A percentile compares a stretch with the other conserved stretches of the same genome.
These are phyloP conservation scores for Brachymystax lenok DNA, from an alignment of 2,797 vertebrate species.

Conservation along the genomic window DNA sequence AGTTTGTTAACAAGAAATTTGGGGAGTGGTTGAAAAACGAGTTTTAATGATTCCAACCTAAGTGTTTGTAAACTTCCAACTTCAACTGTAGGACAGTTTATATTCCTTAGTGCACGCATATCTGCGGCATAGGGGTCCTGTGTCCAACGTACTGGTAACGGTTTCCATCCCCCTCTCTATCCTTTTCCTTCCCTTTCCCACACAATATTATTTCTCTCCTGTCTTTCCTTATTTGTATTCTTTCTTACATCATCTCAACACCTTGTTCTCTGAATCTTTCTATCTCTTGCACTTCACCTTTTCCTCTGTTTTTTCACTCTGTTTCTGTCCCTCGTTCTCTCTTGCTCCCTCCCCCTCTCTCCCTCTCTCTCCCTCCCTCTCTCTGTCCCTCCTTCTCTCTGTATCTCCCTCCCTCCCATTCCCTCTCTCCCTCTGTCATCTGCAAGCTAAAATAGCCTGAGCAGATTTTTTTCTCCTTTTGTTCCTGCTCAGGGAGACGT, in stretches of 20 bases:
- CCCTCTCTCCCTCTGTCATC: slow-evolving; percentile 67
- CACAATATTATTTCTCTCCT: slow-evolving; percentile 40
- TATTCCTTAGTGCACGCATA: slow-evolving; percentile 74
- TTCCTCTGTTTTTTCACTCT: slow-evolving; percentile 29
- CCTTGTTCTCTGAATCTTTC: not conserved
- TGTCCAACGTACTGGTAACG: slow-evolving; percentile 41
- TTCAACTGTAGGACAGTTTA: slow-evolving; percentile 59
- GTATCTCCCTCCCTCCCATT: slow-evolving; percentile 1
- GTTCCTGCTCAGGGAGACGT: slow-evolving; percentile 90
- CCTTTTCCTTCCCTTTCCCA: not conserved
- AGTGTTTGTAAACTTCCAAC: no score
- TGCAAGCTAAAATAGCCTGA: slow-evolving; percentile 82
- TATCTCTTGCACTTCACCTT: not conserved
- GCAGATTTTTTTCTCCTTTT: slow-evolving; percentile 89
- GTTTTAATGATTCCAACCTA: no score
- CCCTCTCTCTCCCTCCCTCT: slow-evolving; percentile 63
- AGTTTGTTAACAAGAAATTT: no score
- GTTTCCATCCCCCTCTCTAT: slow-evolving; percentile 51
- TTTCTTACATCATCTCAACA: no score
- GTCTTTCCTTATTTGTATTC: not conserved
- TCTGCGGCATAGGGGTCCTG: slow-evolving; percentile 66
- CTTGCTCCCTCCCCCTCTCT: slow-evolving; percentile 17
- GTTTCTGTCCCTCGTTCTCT: slow-evolving; percentile 34
- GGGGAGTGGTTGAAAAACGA: no score
- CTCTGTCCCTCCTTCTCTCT: slow-evolving; percentile 67